These are phyloP conservation scores for Tetheella fluctuosa DNA, from an alignment of 2,888 invertebrate genomes.

Conservation along the genomic window DNA sequence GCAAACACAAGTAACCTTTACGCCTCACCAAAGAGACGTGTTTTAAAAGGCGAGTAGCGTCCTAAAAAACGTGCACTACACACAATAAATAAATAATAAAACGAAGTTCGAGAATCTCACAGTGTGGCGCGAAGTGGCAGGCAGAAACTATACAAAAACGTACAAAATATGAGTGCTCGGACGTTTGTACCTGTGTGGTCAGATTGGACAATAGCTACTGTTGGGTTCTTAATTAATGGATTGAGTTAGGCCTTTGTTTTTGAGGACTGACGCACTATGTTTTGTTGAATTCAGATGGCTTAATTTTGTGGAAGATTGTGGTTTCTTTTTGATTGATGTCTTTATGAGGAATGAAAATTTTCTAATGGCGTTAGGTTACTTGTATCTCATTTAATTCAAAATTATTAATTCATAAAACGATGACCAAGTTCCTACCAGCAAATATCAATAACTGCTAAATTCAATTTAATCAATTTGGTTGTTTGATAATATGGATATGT, in stretches of 20 bases:
- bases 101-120: slow-evolving; percentile 60
- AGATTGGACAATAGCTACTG: slow-evolving; percentile 43
- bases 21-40: slow-evolving; percentile 36
- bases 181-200: slow-evolving; percentile 44
- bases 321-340: too few species aligned
- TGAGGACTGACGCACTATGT: slow-evolving; percentile 8
- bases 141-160: slow-evolving; percentile 45
- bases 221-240: slow-evolving; percentile 15
- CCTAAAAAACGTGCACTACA: slow-evolving; percentile 44
- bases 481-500: too few species aligned
- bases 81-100: slow-evolving; percentile 54
- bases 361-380: too few species aligned
- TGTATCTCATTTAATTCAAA: too few species aligned
- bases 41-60: slow-evolving; percentile 52
- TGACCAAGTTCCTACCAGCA: too few species aligned
- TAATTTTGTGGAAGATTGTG: too few species aligned
- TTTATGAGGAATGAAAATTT: too few species aligned
- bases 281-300: background rate
- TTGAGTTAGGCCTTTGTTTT: slow-evolving; percentile 1
- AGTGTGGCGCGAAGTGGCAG: slow-evolving; percentile 67
- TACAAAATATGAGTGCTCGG: slow-evolving; percentile 43
- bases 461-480: too few species aligned
- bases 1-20: slow-evolving; percentile 55
- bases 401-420: too few species aligned
- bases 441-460: too few species aligned